Percentiles rank a stretch among this genome's conserved stretches.
Evolutionary conservation across 2,113 vertebrate species (phyloP).

Genomic region (Bothrops jararaca): DNA sequence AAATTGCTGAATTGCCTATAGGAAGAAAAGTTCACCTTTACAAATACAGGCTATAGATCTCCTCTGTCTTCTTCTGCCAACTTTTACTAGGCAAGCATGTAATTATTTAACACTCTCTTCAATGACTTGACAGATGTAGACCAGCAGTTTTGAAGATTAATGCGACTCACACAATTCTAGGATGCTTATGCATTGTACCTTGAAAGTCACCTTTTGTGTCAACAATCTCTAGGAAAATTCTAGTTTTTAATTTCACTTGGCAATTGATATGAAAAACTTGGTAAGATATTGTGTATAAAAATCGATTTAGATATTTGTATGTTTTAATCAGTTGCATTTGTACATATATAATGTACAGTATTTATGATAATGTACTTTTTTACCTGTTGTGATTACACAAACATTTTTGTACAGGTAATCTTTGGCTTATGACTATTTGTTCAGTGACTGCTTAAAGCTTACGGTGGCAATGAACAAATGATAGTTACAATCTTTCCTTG

Average conservation of each 20-base stretch:
- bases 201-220: constrained; percentile 39
- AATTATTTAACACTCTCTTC: constrained; percentile 60
- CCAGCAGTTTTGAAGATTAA: constrained; percentile 60
- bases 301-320: neutral
- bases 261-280: neutral
- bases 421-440: neutral
- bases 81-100: constrained; percentile 57
- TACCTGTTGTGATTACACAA: neutral
- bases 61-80: constrained; percentile 44
- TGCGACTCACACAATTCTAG: constrained; percentile 46
- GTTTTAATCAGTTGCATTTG: neutral
- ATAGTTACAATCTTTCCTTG: neutral
- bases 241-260: neutral
- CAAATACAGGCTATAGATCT: constrained; percentile 59
- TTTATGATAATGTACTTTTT: neutral
- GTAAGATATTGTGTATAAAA: neutral
- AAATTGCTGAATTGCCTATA: neutral
- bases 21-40: neutral
- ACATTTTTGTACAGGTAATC: neutral
- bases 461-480: neutral
- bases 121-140: constrained; percentile 59
- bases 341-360: neutral
- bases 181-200: constrained; percentile 34
- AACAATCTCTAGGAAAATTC: constrained; percentile 18
- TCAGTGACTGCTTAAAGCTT: neutral